Evolutionary conservation across 2,797 vertebrate genomes (phyloP).

Genomic region (Allobates femoralis): DNA sequence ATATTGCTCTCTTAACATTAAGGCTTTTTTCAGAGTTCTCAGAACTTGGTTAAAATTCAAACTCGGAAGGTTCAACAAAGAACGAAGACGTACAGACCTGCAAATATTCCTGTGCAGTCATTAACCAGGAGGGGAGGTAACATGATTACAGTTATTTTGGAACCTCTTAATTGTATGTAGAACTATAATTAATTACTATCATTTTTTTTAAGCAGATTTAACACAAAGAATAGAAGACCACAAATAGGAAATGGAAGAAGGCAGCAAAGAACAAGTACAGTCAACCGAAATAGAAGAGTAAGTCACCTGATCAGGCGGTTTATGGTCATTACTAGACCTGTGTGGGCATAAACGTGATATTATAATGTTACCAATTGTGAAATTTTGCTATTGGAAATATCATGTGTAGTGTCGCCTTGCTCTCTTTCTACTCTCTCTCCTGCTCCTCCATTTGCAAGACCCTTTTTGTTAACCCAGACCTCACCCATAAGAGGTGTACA

Average conservation of each 20-base stretch:
- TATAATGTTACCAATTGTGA: neutral
- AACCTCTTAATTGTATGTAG: neutral
- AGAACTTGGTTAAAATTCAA: conserved; percentile 26
- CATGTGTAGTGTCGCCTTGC: neutral
- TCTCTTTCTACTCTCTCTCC: too few relatives aligned
- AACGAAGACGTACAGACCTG: conserved; percentile 63
- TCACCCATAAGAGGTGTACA: too few relatives aligned
- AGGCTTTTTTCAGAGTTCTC: conserved; percentile 63
- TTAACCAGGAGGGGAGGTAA: conserved; percentile 64
- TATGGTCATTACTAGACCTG: neutral
- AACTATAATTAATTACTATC: neutral
- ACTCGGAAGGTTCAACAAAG: conserved; percentile 32
- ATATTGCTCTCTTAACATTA: neutral
- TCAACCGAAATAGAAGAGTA: conserved; percentile 71
- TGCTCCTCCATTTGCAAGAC: too few relatives aligned
- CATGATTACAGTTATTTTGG: neutral
- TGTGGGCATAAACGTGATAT: neutral
- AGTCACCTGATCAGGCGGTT: conserved; percentile 43
- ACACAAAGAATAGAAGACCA: conserved; percentile 67
- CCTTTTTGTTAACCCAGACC: too few relatives aligned
- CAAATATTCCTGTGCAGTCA: fast-evolving
- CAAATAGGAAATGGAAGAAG: conserved; percentile 66
- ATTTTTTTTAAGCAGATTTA: conserved; percentile 19
- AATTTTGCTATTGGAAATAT: neutral
- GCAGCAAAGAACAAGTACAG: conserved; percentile 64